These are phyloP conservation scores for Incurvaria masculella DNA, from an alignment of 2,888 invertebrate species.

Conservation along the genomic window DNA sequence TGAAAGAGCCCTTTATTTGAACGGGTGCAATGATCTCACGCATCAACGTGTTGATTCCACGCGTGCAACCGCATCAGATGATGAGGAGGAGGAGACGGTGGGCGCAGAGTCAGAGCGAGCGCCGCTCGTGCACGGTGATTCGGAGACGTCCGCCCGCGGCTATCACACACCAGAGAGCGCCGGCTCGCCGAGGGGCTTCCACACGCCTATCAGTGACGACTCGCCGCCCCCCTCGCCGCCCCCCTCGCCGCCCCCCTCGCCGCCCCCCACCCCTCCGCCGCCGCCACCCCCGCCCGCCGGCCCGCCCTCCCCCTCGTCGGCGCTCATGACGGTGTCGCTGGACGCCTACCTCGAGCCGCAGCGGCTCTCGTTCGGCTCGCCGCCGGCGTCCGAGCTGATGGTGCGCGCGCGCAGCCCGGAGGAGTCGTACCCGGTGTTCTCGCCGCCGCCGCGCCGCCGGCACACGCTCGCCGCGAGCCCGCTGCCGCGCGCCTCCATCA, in stretches of 20 bases:
- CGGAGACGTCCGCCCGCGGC: slow-evolving; percentile 54
- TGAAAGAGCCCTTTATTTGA: no score
- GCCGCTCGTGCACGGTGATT: slow-evolving; percentile 54
- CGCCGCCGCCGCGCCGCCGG: slow-evolving; percentile 74
- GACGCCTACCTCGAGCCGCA: slow-evolving; percentile 85
- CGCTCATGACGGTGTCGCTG: slow-evolving; percentile 77
- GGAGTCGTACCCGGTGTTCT: slow-evolving; percentile 82
- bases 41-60: not conserved
- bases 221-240: slow-evolving; percentile 48
- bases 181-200: slow-evolving; percentile 68
- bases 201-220: slow-evolving; percentile 71
- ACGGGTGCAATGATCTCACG: no score
- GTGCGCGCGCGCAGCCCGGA: slow-evolving; percentile 68
- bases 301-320: slow-evolving; percentile 80
- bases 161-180: slow-evolving; percentile 46
- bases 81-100: slow-evolving; percentile 39
- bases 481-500: slow-evolving; percentile 69
- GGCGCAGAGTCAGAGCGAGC: slow-evolving; percentile 36
- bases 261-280: slow-evolving; percentile 38
- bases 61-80: slow-evolving; percentile 14
- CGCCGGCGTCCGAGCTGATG: slow-evolving; percentile 69
- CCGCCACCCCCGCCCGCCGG: slow-evolving; percentile 29
- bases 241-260: slow-evolving; percentile 30
- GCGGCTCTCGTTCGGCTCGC: slow-evolving; percentile 76
- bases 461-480: slow-evolving; percentile 51